phyloP scores from a whole-genome alignment of 2,888 invertebrate species.

The Plebejus melissa region DNA sequence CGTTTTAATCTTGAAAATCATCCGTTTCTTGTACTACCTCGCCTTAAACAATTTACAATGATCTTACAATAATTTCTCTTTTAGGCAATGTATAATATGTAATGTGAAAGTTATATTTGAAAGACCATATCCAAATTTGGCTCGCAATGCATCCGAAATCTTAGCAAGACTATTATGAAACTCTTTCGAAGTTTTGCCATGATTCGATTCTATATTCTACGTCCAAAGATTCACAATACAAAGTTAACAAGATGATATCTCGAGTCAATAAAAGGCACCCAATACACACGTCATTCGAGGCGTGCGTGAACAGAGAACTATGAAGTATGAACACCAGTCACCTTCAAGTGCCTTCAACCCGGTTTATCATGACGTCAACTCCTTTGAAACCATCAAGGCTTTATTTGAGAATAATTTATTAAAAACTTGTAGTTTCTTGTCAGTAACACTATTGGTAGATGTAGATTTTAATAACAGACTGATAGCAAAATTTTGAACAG shows the following conservation, averaged over 20 bases:
- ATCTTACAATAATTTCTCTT: background rate
- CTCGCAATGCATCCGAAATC: background rate
- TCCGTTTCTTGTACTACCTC: too few species aligned
- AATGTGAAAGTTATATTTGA: constrained; percentile 7
- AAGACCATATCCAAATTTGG: constrained; percentile 11
- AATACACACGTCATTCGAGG: constrained; percentile 17
- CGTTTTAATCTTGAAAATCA: too few species aligned
- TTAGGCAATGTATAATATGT: background rate
- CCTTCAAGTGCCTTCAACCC: constrained; percentile 21
- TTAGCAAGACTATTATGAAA: background rate
- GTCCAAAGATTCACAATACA: background rate
- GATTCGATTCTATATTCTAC: background rate
- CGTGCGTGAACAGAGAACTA: constrained; percentile 11
- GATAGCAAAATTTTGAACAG: background rate
- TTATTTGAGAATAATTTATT: background rate
- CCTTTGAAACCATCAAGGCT: constrained; percentile 12
- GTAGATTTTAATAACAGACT: too few species aligned
- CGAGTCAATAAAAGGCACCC: constrained; percentile 9
- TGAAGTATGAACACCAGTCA: constrained; percentile 12
- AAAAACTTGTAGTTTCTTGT: background rate
- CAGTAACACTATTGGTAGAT: background rate
- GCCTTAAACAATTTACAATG: background rate
- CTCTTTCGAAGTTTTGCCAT: background rate
- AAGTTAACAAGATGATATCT: background rate
- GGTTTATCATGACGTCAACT: constrained; percentile 14